Evolutionary conservation across 2,888 invertebrate genomes (phyloP).

Genomic region (Aporophyla lueneburgensis): DNA sequence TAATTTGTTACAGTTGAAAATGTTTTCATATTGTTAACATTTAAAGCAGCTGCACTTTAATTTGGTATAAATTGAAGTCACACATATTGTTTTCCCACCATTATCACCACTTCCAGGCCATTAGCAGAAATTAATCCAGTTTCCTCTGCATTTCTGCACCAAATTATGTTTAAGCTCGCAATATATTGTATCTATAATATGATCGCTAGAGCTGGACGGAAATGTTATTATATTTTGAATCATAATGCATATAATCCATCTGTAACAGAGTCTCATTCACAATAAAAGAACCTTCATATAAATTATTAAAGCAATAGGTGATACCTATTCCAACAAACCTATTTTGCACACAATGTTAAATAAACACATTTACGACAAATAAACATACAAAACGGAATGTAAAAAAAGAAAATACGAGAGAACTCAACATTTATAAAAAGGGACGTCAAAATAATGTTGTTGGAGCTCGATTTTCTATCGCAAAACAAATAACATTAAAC

Average conservation of each 20-base stretch:
- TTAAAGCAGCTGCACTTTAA: slow-evolving; percentile 37
- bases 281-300: neutral
- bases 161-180: slow-evolving; percentile 56
- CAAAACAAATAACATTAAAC: slow-evolving; percentile 83
- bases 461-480: slow-evolving; percentile 67
- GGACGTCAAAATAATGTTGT: slow-evolving; percentile 65
- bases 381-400: slow-evolving; percentile 34
- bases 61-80: slow-evolving; percentile 72
- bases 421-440: slow-evolving; percentile 60
- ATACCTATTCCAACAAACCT: slow-evolving; percentile 36
- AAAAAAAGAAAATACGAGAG: slow-evolving; percentile 43
- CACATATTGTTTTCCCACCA: slow-evolving; percentile 75
- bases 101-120: slow-evolving; percentile 76
- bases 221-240: slow-evolving; percentile 17
- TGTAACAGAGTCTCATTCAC: slow-evolving; percentile 2
- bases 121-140: slow-evolving; percentile 76
- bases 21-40: slow-evolving; percentile 20
- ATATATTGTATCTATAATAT: slow-evolving; percentile 23
- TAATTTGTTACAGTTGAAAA: slow-evolving; percentile 12
- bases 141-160: slow-evolving; percentile 73
- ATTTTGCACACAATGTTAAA: slow-evolving; percentile 28
- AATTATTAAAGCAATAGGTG: slow-evolving; percentile 5
- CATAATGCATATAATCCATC: slow-evolving; percentile 5
- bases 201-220: neutral
- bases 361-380: slow-evolving; percentile 35